phyloP scores from a whole-genome alignment of 2,888 invertebrate species.

The Leistus spinibarbis region DNA sequence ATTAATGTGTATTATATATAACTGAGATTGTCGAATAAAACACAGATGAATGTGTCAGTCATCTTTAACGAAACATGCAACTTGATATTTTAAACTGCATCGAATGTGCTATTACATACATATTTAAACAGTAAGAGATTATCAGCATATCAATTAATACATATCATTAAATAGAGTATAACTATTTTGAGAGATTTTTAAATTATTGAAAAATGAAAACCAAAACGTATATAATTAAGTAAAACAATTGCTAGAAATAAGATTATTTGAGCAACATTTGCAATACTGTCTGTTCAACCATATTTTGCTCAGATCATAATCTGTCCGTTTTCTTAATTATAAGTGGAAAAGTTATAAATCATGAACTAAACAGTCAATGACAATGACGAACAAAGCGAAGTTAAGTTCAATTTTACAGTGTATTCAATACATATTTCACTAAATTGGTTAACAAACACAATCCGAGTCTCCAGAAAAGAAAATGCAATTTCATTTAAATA shows the following conservation, averaged over 20 bases:
- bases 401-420: too few species aligned
- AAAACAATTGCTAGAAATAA: slow-evolving; percentile 3
- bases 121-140: not conserved
- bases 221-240: slow-evolving; percentile 22
- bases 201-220: slow-evolving; percentile 16
- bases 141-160: slow-evolving; percentile 29
- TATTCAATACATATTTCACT: too few species aligned
- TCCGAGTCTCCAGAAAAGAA: too few species aligned
- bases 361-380: too few species aligned
- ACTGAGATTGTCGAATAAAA: not conserved
- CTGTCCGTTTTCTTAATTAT: too few species aligned
- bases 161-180: slow-evolving; percentile 35
- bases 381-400: too few species aligned
- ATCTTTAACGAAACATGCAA: not conserved
- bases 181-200: slow-evolving; percentile 37
- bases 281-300: not conserved
- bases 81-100: not conserved
- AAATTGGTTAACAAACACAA: too few species aligned
- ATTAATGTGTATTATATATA: not conserved
- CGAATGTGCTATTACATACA: not conserved
- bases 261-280: slow-evolving; percentile 5
- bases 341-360: too few species aligned
- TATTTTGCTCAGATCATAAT: too few species aligned
- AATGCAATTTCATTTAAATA: too few species aligned
- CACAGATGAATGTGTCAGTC: not conserved